Evolutionary conservation across 2,888 invertebrate species (phyloP).

Genomic region (Myathropa florea): DNA sequence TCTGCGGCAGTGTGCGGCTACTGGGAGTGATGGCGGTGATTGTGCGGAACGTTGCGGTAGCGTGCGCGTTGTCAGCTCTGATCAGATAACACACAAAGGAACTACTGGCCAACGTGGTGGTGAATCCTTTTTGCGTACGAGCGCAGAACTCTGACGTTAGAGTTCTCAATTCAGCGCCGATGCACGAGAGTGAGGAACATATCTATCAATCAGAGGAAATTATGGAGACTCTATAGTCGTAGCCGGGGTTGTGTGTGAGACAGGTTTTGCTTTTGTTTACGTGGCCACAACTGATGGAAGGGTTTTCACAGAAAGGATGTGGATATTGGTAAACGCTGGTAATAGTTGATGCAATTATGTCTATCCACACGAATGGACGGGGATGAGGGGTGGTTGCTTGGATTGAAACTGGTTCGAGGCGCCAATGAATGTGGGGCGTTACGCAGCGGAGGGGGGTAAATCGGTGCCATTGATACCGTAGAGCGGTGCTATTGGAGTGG

Average conservation of each 20-base stretch:
- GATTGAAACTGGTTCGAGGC: conserved; percentile 22
- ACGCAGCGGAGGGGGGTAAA: neutral
- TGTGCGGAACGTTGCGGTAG: neutral
- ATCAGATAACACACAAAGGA: conserved; percentile 59
- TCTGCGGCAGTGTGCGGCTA: conserved; percentile 23
- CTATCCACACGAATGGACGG: neutral
- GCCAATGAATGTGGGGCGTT: conserved; percentile 26
- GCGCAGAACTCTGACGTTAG: neutral
- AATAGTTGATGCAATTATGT: conserved; percentile 58
- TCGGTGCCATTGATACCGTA: neutral
- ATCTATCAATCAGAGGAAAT: conserved; percentile 63
- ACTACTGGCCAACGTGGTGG: neutral
- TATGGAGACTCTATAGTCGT: conserved; percentile 11
- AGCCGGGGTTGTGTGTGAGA: conserved; percentile 16
- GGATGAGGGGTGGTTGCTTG: neutral
- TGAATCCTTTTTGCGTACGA: conserved; percentile 24
- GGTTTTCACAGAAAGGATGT: conserved; percentile 47
- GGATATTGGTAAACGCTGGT: conserved; percentile 60
- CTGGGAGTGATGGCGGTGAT: conserved; percentile 1
- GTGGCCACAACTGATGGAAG: conserved; percentile 22
- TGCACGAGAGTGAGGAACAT: neutral
- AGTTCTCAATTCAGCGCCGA: neutral
- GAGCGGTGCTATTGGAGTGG: neutral
- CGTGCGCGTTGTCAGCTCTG: conserved; percentile 40
- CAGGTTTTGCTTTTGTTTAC: conserved; percentile 36